Conservation (phyloP, 2,888 invertebrate species). For the Ornithoptera alexandrae region DNA sequence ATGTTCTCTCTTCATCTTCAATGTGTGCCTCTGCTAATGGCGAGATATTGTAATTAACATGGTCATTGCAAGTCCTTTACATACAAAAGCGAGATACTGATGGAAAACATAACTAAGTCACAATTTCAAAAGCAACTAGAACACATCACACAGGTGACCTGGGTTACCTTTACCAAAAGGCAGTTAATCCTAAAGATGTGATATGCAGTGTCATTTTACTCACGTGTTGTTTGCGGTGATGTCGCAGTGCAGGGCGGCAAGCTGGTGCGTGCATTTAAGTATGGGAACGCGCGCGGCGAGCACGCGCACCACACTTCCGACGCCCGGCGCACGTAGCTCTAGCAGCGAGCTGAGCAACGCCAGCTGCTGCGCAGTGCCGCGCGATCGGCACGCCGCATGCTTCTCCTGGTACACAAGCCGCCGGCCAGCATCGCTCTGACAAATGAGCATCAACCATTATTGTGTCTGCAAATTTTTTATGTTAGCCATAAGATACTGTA, state of each 20-base stretch:
- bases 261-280: slow-evolving; percentile 89
- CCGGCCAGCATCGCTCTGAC: slow-evolving; percentile 42
- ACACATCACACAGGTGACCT: too few species aligned
- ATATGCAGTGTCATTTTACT: slow-evolving; percentile 51
- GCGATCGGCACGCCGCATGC: slow-evolving; percentile 69
- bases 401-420: slow-evolving; percentile 67
- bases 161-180: neutral
- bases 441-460: neutral
- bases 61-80: too few species aligned
- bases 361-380: slow-evolving; percentile 85
- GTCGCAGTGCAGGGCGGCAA: slow-evolving; percentile 90
- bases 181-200: neutral
- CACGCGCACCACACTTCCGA: slow-evolving; percentile 84
- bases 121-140: too few species aligned
- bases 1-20: too few species aligned
- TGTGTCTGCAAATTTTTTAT: too few species aligned
- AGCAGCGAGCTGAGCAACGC: slow-evolving; percentile 86
- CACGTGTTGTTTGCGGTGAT: slow-evolving; percentile 90
- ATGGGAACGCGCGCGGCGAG: slow-evolving; percentile 94
- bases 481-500: too few species aligned
- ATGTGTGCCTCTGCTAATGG: too few species aligned
- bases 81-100: too few species aligned
- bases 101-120: too few species aligned
- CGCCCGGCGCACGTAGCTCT: slow-evolving; percentile 86
- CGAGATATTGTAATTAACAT: too few species aligned